Evolutionary conservation across 2,888 invertebrate genomes (phyloP).

Genomic region (Pelosia muscerda): DNA sequence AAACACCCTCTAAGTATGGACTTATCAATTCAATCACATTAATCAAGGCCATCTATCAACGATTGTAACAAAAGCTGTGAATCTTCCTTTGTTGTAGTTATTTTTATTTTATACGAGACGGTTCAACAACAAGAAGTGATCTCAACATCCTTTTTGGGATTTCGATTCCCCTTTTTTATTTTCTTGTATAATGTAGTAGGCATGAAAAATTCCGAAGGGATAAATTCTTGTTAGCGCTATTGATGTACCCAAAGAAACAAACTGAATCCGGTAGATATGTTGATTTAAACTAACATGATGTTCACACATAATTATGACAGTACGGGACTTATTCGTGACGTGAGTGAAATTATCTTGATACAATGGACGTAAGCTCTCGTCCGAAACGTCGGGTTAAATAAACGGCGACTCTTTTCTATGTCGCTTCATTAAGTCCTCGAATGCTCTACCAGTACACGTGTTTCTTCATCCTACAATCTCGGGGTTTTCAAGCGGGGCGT

Average conservation of each 20-base stretch:
- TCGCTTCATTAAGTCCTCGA: no score
- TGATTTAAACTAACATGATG: no score
- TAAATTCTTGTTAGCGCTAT: background rate
- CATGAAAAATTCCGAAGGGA: background rate
- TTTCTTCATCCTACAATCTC: no score
- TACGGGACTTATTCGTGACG: no score
- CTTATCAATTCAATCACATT: background rate
- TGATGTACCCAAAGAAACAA: background rate
- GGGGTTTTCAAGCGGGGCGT: no score
- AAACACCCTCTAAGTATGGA: background rate
- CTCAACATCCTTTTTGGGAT: background rate
- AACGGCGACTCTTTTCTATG: no score
- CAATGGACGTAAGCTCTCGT: no score
- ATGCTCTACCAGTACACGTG: no score
- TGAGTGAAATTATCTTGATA: no score
- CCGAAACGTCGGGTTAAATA: no score
- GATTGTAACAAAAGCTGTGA: background rate
- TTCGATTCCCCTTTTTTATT: background rate
- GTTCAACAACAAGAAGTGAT: slow-evolving; percentile 4
- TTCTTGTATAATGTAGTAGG: background rate
- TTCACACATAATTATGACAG: no score
- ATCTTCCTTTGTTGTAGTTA: background rate
- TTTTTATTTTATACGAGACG: background rate
- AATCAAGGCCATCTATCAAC: slow-evolving; percentile 1
- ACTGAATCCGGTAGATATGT: background rate